Evolutionary conservation across 2,888 invertebrate species (phyloP).

Genomic region (Mechanitis mazaeus): DNA sequence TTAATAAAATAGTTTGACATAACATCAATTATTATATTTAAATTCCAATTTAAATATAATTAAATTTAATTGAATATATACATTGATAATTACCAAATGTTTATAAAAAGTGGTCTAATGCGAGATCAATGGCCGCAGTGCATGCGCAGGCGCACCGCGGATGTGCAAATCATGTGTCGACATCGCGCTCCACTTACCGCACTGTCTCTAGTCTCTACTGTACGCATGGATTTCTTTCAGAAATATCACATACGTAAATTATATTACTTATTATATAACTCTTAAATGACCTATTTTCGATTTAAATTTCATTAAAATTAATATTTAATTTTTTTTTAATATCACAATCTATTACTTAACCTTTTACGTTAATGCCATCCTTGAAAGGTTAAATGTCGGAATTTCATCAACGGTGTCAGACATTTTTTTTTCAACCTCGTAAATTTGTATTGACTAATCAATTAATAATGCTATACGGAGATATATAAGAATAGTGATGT

Average conservation of each 20-base stretch:
- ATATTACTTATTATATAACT: too few species aligned
- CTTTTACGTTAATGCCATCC: background rate
- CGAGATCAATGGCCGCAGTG: conserved; percentile 24
- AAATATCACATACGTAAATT: too few species aligned
- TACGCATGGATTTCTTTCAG: background rate
- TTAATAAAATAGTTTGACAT: too few species aligned
- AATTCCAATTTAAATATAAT: too few species aligned
- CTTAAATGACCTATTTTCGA: too few species aligned
- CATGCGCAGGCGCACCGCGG: conserved; percentile 18
- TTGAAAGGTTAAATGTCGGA: conserved; percentile 1
- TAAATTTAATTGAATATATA: too few species aligned
- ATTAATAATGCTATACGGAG: too few species aligned
- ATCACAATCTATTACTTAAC: background rate
- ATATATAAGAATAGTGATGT: too few species aligned
- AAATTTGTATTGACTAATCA: too few species aligned
- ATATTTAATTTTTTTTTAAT: background rate
- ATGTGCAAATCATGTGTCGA: conserved; percentile 27
- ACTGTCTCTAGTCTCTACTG: conserved; percentile 10
- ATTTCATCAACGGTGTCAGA: background rate
- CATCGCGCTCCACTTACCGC: conserved; percentile 30
- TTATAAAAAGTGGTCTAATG: too few species aligned
- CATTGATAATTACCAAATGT: too few species aligned
- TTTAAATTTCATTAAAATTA: background rate
- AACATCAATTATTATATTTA: too few species aligned
- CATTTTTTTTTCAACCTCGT: background rate